phyloP scores from a whole-genome alignment of 37 sponge, comb jelly and placozoan genomes.

The Corticium candelabrum region DNA sequence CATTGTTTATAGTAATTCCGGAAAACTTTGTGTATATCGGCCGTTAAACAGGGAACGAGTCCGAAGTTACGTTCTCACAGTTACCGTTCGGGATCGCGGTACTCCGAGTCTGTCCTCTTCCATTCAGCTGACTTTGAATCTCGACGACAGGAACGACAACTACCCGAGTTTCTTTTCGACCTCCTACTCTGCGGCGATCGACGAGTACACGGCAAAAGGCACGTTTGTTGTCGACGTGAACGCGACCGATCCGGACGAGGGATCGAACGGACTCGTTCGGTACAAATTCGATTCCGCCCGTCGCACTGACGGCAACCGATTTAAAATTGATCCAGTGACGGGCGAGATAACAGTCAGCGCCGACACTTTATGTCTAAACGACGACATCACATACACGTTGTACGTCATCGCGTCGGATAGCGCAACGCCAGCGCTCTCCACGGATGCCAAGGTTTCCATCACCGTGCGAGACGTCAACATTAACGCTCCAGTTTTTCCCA shows the following conservation, averaged over 20 bases:
- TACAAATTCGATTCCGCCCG: background rate
- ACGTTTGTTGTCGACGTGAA: background rate
- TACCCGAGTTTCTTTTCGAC: background rate
- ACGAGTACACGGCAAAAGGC: background rate
- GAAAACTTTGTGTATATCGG: background rate
- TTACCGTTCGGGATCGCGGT: background rate
- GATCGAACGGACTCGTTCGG: background rate
- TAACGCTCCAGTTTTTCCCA: background rate
- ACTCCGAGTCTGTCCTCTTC: background rate
- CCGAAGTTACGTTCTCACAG: background rate
- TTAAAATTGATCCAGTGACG: background rate
- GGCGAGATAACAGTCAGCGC: background rate
- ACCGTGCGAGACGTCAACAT: background rate
- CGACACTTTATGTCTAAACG: background rate
- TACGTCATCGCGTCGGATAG: background rate
- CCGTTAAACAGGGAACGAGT: background rate
- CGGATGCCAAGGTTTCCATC: background rate
- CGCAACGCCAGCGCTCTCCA: background rate
- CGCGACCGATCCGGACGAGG: slow-evolving; percentile 3
- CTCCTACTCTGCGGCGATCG: background rate
- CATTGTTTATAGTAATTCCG: background rate
- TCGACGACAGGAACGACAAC: slow-evolving; percentile 1
- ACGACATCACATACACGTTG: background rate
- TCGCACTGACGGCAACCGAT: background rate
- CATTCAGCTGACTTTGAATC: background rate